Evolutionary conservation across 2,797 vertebrate genomes (phyloP), one percentile per base, ranked within the genome.

Genomic region (Thalassophryne amazonica): DNA sequence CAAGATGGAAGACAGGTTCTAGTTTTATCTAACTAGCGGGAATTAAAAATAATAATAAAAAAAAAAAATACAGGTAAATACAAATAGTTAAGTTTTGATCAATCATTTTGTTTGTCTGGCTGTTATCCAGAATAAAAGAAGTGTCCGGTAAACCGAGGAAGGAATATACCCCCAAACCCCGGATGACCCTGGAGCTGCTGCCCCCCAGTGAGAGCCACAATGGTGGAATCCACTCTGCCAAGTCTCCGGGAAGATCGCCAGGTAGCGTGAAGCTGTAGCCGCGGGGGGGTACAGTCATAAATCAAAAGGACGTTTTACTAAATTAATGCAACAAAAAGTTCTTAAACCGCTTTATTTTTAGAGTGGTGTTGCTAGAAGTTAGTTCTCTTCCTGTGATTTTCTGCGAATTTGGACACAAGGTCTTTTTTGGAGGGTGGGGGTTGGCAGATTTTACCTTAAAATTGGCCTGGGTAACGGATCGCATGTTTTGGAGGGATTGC

Each of bases 1-100:
- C 61, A 95, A 96, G 75, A 91, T 99, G 89, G 95, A 97, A 57
- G 92, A 95, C 24, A 94, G 95, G 97, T 99, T 70, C 14, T 4
- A 1, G 29, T 55, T 55, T 40, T 0, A 2, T 36, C 25, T 47
- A 19, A 38, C 43, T 10, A 11, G 13, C 11, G 38, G 3, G 4
- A 16, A n/a, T 13, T 3, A 17, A 38, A 14, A 27, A 28, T 16
- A 22, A 31, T n/a, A n/a, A n/a, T n/a, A n/a, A n/a, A n/a, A n/a
- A n/a, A n/a, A n/a, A n/a, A n/a, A n/a, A n/a, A n/a, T n/a, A 19
- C 12, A 16, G 1, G 7, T 9, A 15, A 10, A 30, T 27, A 14
- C 1, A 11, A 13, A 38, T 4, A 3, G 0, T 3, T 15, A 8
- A 32, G 30, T 4, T 30, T n/a, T 10, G 5, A 8, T 5, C n/a